Evolutionary conservation across 2,888 invertebrate species (phyloP), one percentile per base, ranked within the genome.

Genomic region (Aspidiotus destructor): DNA sequence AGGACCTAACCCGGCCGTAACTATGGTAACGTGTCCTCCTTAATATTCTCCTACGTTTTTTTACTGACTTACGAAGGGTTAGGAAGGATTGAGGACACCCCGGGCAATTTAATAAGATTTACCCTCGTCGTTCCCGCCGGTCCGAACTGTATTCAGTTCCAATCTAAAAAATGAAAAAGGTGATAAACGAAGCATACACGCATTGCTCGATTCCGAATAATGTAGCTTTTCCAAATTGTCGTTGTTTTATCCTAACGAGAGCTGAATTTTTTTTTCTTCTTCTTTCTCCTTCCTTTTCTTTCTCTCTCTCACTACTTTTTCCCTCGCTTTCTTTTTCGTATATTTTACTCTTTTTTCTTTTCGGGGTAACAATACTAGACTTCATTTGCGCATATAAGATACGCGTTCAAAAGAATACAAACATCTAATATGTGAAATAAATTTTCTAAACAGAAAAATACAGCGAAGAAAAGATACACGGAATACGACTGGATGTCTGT

Each of bases 11-110:
- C 65, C 65, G 65, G 65, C 65, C 65, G 65, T 65, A 65, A 65
- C 65, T 65, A 65, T 65, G 65, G 65, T 65, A 65, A 65, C 65
- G 65, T 65, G 65, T 65, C 65, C 65, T 65, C 65, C 65, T 65
- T 65, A 65, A 65, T 65, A 65, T 65, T 65, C 65, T 65, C 58
- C 58, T 57, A 57, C 65, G 65, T 65, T 65, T 65, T 64, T 65
- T 64, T 64, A 65, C 57, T 65, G 65, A 65, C 65, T 65, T 65
- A 65, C 55, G 65, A 65, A 65, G 65, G 65, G 65, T 65, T 65
- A 65, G 65, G 65, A 65, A 65, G 65, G 65, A 65, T 65, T 65
- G 65, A 65, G 65, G 65, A 65, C 65, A 65, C 65, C 65, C 65
- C 65, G 65, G 65, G 65, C 65, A 65, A 65, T 65, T 65, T 65